Conservation (phyloP, 2,888 invertebrate species). For the Cantharis rustica region DNA sequence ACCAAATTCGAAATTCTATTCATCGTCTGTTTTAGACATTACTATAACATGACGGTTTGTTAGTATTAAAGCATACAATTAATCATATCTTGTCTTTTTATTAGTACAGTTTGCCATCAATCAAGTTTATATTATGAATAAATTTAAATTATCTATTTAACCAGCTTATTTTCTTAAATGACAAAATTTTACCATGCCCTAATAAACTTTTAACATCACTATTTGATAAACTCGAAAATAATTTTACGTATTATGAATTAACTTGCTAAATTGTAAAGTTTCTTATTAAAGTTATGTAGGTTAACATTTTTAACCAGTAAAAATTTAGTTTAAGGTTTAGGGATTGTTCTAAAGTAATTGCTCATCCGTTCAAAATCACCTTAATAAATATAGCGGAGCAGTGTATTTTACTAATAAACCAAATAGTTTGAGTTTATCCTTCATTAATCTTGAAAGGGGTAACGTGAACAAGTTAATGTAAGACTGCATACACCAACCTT, state of each 20-base stretch:
- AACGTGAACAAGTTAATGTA: constrained; percentile 26
- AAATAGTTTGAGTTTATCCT: constrained; percentile 21
- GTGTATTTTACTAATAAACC: constrained; percentile 15
- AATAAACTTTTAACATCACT: neutral
- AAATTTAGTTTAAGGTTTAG: neutral
- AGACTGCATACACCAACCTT: constrained; percentile 30
- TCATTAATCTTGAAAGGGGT: constrained; percentile 30
- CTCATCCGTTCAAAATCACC: neutral
- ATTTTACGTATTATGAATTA: neutral
- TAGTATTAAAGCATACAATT: constrained; percentile 24
- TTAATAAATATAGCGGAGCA: neutral
- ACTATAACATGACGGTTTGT: constrained; percentile 27
- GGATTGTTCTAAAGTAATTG: neutral
- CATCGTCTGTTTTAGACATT: constrained; percentile 23
- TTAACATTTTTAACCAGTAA: neutral
- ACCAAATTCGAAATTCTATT: constrained; percentile 25
- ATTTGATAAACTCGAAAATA: neutral
- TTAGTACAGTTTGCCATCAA: constrained; percentile 14
- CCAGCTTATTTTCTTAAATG: neutral
- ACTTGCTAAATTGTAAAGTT: neutral
- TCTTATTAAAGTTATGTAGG: neutral
- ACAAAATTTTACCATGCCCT: neutral
- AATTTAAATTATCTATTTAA: constrained; percentile 8
- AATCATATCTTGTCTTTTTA: constrained; percentile 27
- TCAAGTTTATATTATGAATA: constrained; percentile 11